These are phyloP conservation scores for Heliconius sara DNA, from an alignment of 2,888 invertebrate species.

Conservation along the genomic window DNA sequence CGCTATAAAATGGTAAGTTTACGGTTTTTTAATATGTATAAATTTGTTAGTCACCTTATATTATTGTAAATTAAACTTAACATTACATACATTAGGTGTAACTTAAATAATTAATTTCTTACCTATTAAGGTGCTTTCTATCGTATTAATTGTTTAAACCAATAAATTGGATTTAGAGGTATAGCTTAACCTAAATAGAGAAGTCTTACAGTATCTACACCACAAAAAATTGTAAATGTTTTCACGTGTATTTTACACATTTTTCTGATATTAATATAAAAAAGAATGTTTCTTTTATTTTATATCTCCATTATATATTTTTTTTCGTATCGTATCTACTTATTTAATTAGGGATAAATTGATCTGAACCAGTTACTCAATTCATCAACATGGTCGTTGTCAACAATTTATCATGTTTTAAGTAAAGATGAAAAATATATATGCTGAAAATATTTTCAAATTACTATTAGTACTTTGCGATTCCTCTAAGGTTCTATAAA, in stretches of 20 bases:
- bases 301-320: too few species aligned
- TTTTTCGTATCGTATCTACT: too few species aligned
- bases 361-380: neutral
- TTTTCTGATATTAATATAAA: neutral
- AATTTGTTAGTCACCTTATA: too few species aligned
- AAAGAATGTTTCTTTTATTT: too few species aligned
- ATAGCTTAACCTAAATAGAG: slow-evolving; percentile 31
- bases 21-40: too few species aligned
- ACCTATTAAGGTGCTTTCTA: neutral
- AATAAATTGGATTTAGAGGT: slow-evolving; percentile 32
- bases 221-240: slow-evolving; percentile 8
- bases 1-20: too few species aligned
- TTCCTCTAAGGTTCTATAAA: neutral
- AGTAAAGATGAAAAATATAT: too few species aligned
- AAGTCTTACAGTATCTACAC: slow-evolving; percentile 1
- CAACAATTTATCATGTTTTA: too few species aligned
- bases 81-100: too few species aligned
- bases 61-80: too few species aligned
- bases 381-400: neutral
- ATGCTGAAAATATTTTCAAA: neutral
- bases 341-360: too few species aligned
- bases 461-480: neutral
- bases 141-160: slow-evolving; percentile 10
- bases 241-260: slow-evolving; percentile 5
- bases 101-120: neutral